Conservation (phyloP, 2,113 vertebrate species). For the Onychostruthus taczanowskii region DNA sequence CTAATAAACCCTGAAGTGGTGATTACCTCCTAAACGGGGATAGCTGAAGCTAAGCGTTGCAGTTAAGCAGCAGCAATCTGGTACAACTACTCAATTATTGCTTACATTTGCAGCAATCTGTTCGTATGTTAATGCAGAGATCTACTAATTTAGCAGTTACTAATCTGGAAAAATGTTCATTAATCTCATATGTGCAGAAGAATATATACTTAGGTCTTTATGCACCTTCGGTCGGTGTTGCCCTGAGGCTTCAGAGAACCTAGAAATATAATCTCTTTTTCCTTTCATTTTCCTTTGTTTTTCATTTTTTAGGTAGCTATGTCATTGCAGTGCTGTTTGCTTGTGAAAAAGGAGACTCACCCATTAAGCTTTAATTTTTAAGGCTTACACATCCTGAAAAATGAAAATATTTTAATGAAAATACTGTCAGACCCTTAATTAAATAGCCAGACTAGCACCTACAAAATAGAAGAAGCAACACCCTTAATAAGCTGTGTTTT, state of each 20-base stretch:
- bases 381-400: constrained; percentile 10
- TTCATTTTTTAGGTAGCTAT: neutral
- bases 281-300: neutral
- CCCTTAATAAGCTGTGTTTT: constrained; percentile 30
- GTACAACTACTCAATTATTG: neutral
- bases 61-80: neutral
- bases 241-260: neutral
- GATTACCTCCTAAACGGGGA: neutral
- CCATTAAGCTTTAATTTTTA: neutral
- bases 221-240: accelerated
- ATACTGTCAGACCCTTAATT: constrained; percentile 40
- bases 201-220: neutral
- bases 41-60: neutral
- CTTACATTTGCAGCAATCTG: constrained; percentile 41
- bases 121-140: neutral
- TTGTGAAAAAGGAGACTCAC: neutral
- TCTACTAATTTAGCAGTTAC: constrained; percentile 25
- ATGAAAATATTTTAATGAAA: constrained; percentile 44
- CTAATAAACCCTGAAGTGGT: neutral
- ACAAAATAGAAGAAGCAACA: neutral
- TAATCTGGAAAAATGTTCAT: constrained; percentile 3
- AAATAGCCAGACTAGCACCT: constrained; percentile 4
- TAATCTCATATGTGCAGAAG: neutral
- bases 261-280: neutral
- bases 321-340: neutral